These are phyloP conservation scores for Spicauda simplicius DNA, from an alignment of 2,888 invertebrate species.

Conservation along the genomic window DNA sequence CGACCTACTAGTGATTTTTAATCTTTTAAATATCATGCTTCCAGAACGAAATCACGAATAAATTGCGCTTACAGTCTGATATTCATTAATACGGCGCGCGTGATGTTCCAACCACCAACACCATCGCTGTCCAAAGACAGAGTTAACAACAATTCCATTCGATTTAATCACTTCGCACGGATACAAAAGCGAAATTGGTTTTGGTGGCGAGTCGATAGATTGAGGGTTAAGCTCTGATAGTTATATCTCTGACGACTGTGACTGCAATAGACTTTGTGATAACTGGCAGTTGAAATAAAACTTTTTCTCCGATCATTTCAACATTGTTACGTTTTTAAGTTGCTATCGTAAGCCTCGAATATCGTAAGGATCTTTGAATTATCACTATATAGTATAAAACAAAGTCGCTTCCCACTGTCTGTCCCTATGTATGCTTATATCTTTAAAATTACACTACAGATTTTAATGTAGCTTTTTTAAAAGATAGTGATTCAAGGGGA, in stretches of 20 bases:
- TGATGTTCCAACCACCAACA: conserved; percentile 3
- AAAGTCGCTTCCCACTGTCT: too few species aligned
- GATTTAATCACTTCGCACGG: conserved; percentile 21
- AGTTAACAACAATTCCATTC: conserved; percentile 11
- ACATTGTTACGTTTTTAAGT: too few species aligned
- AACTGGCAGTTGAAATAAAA: background rate
- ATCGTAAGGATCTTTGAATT: too few species aligned
- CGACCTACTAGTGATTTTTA: too few species aligned
- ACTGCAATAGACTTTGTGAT: background rate
- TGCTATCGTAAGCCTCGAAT: too few species aligned
- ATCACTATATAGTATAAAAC: too few species aligned
- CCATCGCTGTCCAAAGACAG: conserved; percentile 1
- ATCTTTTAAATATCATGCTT: too few species aligned
- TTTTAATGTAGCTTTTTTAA: too few species aligned
- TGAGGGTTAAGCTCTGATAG: conserved; percentile 15
- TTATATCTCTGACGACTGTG: background rate
- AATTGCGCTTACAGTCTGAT: background rate
- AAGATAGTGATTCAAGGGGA: too few species aligned
- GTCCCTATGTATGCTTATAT: too few species aligned
- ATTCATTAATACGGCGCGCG: background rate
- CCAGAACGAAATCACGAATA: background rate
- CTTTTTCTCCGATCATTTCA: background rate
- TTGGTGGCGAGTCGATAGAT: conserved; percentile 13
- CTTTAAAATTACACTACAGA: too few species aligned
- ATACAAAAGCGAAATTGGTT: conserved; percentile 30